Evolutionary conservation across 2,888 invertebrate species (phyloP), one percentile per base, ranked within the genome.

Genomic region (Bugula neritina): DNA sequence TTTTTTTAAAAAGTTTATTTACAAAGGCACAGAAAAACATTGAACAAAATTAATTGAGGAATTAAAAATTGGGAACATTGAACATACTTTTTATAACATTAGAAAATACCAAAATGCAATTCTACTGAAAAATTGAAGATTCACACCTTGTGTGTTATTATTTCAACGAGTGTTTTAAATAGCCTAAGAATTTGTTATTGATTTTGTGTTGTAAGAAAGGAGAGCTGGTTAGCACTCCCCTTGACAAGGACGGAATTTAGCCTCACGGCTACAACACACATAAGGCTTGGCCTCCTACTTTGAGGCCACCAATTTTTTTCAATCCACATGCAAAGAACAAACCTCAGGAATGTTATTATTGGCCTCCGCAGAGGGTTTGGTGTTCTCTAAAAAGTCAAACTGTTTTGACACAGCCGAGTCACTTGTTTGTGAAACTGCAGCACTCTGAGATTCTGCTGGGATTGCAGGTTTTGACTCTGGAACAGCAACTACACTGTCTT

Each of bases 211-310:
- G 72, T 72, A 71, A 71, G 72, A 72, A 73, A 73, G 73, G 73
- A 73, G 73, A 73, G 73, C 72, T 34, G 73, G 73, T 73, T 73
- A 73, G 73, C 73, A 73, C 73, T 73, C 73, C 73, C 73, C 73
- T 73, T 73, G 73, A 73, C 73, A 73, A 73, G 73, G 73, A 73
- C 73, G 73, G 73, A 73, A 71, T 73, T 72, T 72, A 55, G 72
- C 72, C 55, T 63, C 63, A 43, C 72, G 55, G 71, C 73, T 72
- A 72, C 71, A 73, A 73, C 71, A 73, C 54, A 71, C 43, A 73
- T 57, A 73, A 71, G 69, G 73, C 27, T 52, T 34, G 71, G 54
- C 58, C 63, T 69, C 63, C 71, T 63, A 72, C 73, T 69, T 71
- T 73, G 73, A 35, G 69, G 71, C 69, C 71, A 71, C 54, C 73